Conservation (phyloP, 2,113 vertebrate genomes). For the Pygoscelis antarcticus region DNA sequence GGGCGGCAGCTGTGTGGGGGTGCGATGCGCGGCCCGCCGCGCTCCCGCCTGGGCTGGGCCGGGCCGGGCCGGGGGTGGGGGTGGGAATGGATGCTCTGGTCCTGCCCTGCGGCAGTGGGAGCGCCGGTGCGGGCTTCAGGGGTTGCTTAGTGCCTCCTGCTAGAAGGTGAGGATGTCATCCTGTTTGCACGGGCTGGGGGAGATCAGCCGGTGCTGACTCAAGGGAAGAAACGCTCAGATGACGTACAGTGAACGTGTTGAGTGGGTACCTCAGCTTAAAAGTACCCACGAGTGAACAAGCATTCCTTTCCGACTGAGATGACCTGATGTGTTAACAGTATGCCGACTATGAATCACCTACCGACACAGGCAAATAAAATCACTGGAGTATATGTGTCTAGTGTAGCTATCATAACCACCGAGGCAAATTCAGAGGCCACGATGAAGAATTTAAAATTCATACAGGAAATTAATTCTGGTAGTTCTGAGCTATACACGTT, state of each 20-base stretch:
- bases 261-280: rapidly evolving
- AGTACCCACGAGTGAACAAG: neutral
- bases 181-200: neutral
- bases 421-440: neutral
- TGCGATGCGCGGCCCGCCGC: too few relatives aligned
- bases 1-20: too few relatives aligned
- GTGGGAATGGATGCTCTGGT: too few relatives aligned
- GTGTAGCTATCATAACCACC: neutral
- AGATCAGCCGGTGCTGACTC: neutral
- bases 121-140: rapidly evolving
- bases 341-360: rapidly evolving
- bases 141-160: neutral
- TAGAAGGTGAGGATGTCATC: neutral
- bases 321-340: neutral
- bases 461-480: neutral
- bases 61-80: neutral
- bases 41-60: neutral
- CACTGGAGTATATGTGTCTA: rapidly evolving
- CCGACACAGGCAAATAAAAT: neutral
- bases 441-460: neutral
- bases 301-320: neutral
- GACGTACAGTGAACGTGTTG: rapidly evolving
- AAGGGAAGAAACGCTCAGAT: rapidly evolving
- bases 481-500: rapidly evolving
- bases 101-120: neutral